A percentile compares a stretch with the other conserved stretches of the same genome.
Conservation (phyloP, 1,140 invertebrate species). For the Pantala flavescens region DNA sequence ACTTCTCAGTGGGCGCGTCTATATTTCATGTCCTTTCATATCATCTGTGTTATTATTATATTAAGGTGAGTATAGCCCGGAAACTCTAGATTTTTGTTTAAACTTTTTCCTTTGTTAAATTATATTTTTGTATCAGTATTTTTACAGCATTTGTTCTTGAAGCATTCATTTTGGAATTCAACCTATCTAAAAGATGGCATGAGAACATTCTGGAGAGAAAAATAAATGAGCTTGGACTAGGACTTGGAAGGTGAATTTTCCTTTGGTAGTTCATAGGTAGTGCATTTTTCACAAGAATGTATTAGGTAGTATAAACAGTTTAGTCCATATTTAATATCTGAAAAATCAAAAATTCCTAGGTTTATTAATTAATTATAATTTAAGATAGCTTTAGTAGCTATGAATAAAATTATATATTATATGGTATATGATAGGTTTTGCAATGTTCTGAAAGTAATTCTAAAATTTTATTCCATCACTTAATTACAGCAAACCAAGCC, state of each 20-base stretch:
- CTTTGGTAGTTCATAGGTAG: too few relatives aligned
- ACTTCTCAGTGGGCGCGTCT: conserved; percentile 36
- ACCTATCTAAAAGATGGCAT: conserved; percentile 33
- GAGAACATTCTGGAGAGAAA: conserved; percentile 37
- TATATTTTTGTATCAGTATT: conserved; percentile 33
- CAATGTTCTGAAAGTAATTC: too few relatives aligned
- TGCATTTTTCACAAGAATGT: too few relatives aligned
- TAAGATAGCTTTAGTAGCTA: too few relatives aligned
- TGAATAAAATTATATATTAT: too few relatives aligned
- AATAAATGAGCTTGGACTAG: conserved; percentile 39
- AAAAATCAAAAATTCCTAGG: too few relatives aligned
- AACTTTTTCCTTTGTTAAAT: too few relatives aligned
- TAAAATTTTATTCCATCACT: too few relatives aligned
- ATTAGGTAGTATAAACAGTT: too few relatives aligned
- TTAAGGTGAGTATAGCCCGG: conserved; percentile 39
- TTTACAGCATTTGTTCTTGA: conserved; percentile 46
- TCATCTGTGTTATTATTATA: conserved; percentile 41
- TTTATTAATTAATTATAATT: too few relatives aligned
- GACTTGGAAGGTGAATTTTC: conserved; percentile 23
- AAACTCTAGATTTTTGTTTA: background rate
- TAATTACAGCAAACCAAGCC: background rate
- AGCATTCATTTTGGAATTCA: conserved; percentile 44
- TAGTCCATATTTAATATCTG: too few relatives aligned
- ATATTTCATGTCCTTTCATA: conserved; percentile 42
- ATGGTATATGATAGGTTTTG: too few relatives aligned